These are phyloP conservation scores for Pseudachorutes palmiensis DNA, from an alignment of 1,140 invertebrate species.

Conservation along the genomic window DNA sequence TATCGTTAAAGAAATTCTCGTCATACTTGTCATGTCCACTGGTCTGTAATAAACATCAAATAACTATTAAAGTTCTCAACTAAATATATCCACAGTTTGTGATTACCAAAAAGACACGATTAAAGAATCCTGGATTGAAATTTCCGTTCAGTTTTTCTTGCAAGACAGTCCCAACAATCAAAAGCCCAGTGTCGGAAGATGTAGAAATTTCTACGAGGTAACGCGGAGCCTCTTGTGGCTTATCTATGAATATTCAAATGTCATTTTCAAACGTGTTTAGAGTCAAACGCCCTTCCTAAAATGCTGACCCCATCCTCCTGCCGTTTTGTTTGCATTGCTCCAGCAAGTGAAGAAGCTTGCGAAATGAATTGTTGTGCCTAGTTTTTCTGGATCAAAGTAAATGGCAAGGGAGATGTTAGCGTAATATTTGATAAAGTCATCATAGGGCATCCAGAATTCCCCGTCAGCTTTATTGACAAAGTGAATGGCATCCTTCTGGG, in stretches of 20 bases:
- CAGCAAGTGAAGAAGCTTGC: not conserved
- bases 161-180: too few species aligned
- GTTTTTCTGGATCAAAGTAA: not conserved
- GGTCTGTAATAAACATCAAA: not conserved
- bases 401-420: not conserved
- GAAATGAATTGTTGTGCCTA: not conserved
- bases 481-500: not conserved
- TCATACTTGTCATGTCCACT: not conserved
- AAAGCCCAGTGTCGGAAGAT: too few species aligned
- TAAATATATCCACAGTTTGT: not conserved
- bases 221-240: too few species aligned
- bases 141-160: too few species aligned
- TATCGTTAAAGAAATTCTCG: not conserved
- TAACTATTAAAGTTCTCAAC: too few species aligned
- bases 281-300: too few species aligned
- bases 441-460: constrained; percentile 96
- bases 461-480: not conserved
- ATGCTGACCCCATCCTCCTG: too few species aligned
- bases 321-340: not conserved
- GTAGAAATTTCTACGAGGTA: too few species aligned
- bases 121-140: not conserved
- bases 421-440: constrained; percentile 74
- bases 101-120: not conserved
- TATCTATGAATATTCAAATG: too few species aligned
- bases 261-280: too few species aligned